Evolutionary conservation across 2,888 invertebrate species (phyloP), one percentile per base, ranked within the genome.

Genomic region (Mystacides longicornis): DNA sequence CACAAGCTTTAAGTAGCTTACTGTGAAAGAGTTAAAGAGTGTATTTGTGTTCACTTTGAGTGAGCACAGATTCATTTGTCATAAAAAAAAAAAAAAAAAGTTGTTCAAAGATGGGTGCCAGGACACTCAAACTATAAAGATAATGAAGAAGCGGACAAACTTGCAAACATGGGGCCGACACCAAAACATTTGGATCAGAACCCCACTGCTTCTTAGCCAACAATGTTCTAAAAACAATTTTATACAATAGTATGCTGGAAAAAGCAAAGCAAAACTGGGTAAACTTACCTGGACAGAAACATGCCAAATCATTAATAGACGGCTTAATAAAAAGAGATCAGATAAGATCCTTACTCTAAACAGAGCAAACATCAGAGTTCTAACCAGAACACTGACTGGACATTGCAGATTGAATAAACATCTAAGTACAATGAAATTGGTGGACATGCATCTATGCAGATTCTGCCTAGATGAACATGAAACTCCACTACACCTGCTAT

Each of bases 371-470:
- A n/a, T n/a, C n/a, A n/a, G n/a, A n/a, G n/a, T n/a, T n/a, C n/a
- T n/a, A n/a, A n/a, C n/a, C n/a, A n/a, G n/a, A n/a, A n/a, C 43
- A 43, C 43, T 43, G 43, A 5, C 43, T 16, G 43, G 43, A 43
- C 43, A 43, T 43, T 43, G 43, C 18, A 43, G 43, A n/a, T 43
- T 43, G 18, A 43, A 43, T 18, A 43, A 43, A 43, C 43, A 43
- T 16, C 16, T 43, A 43, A 14, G 16, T 43, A 43, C 14, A 43
- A 43, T 43, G 43, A 43, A 18, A 11, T 18, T 43, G 16, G 43
- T 16, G 18, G 18, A 43, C 18, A 43, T 43, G 43, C 43, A 43
- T 43, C 18, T 43, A 16, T n/a, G 43, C 43, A 43, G 18, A 43
- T 43, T 43, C 43, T 43, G 43, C 43, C 43, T 43, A 16, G 16